Conservation (phyloP, 2,888 invertebrate genomes). For the Phalera bucephala region DNA sequence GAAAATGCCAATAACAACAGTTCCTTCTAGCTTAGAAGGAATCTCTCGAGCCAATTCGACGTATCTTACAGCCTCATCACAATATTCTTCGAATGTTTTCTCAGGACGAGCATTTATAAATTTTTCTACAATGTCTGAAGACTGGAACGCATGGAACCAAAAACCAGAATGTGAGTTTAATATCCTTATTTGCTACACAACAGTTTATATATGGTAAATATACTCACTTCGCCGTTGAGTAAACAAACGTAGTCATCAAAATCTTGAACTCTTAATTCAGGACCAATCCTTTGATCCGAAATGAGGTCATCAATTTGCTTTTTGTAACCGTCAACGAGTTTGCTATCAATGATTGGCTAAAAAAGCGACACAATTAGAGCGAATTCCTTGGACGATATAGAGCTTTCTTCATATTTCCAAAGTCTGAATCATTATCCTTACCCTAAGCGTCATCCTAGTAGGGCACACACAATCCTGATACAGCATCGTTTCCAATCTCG, state of each 20-base stretch:
- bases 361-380: too few relatives aligned
- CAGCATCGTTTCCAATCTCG: conserved; percentile 90
- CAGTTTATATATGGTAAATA: too few relatives aligned
- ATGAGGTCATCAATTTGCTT: conserved; percentile 84
- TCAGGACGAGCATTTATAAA: conserved; percentile 86
- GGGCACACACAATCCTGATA: conserved; percentile 84
- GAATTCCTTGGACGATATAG: too few relatives aligned
- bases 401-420: too few relatives aligned
- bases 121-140: conserved; percentile 83
- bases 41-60: conserved; percentile 85
- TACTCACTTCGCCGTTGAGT: conserved; percentile 86
- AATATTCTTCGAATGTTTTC: conserved; percentile 85
- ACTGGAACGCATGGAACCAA: too few relatives aligned
- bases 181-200: too few relatives aligned
- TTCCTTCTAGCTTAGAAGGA: conserved; percentile 83
- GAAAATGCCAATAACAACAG: conserved; percentile 91
- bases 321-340: conserved; percentile 85
- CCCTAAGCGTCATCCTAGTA: conserved; percentile 47
- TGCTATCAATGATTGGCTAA: conserved; percentile 90
- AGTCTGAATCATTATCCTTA: too few relatives aligned
- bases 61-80: conserved; percentile 83
- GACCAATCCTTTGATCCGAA: conserved; percentile 88
- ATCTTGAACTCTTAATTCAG: conserved; percentile 88
- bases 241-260: conserved; percentile 91
- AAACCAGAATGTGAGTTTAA: too few relatives aligned